Evolutionary conservation across 2,888 invertebrate species (phyloP).

Genomic region (Trissoscelio sp.): DNA sequence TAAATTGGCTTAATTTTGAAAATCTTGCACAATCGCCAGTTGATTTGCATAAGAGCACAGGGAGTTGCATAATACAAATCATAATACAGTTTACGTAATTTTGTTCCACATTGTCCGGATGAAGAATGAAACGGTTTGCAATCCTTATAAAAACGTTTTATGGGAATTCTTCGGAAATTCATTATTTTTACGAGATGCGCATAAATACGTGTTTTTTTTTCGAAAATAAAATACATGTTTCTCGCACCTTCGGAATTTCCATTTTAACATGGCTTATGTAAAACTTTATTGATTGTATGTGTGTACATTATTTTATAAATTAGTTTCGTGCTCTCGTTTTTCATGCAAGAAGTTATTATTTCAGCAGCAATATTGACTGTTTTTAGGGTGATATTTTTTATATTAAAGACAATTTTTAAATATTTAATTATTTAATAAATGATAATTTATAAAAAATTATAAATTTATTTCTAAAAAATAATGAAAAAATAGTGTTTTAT

Average conservation of each 20-base stretch:
- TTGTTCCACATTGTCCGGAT: background rate
- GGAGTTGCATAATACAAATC: background rate
- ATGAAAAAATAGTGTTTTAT: too few species aligned
- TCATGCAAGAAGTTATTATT: background rate
- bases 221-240: constrained; percentile 5
- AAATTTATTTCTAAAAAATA: too few species aligned
- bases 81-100: constrained; percentile 18
- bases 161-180: constrained; percentile 35
- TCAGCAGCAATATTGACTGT: too few species aligned
- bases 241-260: constrained; percentile 11
- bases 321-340: constrained; percentile 27
- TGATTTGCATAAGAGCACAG: background rate
- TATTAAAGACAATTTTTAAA: too few species aligned
- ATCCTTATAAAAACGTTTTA: constrained; percentile 9
- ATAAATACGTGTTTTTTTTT: constrained; percentile 18
- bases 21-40: background rate
- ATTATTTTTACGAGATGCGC: constrained; percentile 32
- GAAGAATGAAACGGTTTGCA: constrained; percentile 1
- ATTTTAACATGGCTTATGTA: constrained; percentile 39
- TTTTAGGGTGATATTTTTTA: too few species aligned
- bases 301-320: constrained; percentile 47
- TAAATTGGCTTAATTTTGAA: background rate
- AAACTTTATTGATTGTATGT: constrained; percentile 37
- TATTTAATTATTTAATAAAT: too few species aligned
- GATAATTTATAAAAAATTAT: too few species aligned